Conservation (phyloP, 2,113 vertebrate genomes). For the Rhinichthys klamathensis region DNA sequence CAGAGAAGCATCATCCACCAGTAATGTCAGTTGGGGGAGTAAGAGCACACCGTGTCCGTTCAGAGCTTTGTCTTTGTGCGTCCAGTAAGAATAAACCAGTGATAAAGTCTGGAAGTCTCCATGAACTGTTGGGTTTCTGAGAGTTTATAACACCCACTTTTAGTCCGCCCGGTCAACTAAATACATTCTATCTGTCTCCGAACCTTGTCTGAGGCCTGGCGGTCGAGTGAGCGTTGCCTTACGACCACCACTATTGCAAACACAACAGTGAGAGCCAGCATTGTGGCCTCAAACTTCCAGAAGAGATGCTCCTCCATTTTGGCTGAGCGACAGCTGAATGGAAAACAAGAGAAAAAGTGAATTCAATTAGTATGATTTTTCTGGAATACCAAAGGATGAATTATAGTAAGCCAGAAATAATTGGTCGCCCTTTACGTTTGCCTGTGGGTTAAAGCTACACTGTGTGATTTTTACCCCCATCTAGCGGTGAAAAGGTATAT, state of each 20-base stretch:
- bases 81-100: conserved; percentile 26
- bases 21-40: neutral
- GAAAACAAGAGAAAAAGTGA: neutral
- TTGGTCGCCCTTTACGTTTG: too few species aligned
- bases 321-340: conserved; percentile 78
- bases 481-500: too few species aligned
- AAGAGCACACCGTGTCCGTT: neutral
- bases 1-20: conserved; percentile 17
- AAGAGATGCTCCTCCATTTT: conserved; percentile 78
- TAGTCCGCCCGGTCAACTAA: conserved; percentile 57
- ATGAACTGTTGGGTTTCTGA: conserved; percentile 16
- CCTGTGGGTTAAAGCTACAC: too few species aligned
- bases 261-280: conserved; percentile 70
- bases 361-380: neutral
- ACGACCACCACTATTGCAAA: conserved; percentile 78
- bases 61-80: conserved; percentile 23
- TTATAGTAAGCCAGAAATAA: neutral
- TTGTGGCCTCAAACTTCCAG: conserved; percentile 80
- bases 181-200: conserved; percentile 86
- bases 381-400: neutral
- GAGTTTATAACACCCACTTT: conserved; percentile 26
- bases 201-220: conserved; percentile 84
- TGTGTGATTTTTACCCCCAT: too few species aligned
- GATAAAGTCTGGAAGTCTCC: conserved; percentile 1
- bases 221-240: conserved; percentile 80